Base-by-base conservation (phyloP, 2,888 invertebrate genomes). In the Dynastes maya region DNA sequence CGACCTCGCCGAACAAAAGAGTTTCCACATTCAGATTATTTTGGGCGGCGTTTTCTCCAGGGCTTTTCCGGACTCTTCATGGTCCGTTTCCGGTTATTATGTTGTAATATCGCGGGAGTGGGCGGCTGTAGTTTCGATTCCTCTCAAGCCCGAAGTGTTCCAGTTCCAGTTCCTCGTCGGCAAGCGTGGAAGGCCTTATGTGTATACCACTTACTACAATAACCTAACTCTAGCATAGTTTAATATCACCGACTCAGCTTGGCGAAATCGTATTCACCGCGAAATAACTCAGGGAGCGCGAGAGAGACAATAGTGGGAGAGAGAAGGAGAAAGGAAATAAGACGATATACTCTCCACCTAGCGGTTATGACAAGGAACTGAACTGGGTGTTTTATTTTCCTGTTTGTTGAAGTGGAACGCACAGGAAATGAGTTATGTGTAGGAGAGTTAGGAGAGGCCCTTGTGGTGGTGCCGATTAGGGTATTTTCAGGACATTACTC, bases 161-260 rank as follows among this genome's bases (percentile, higher is more conserved):
- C 22, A 22, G 72, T 40, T 61, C 72, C 29, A 74, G 61, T 74
- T 74, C 61, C 72, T 58, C 61, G 6, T 13, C 27, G 40, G 72
- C 61, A 55, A 22, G 22, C 22, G 22, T 6, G 55, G 55, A 8
- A 3, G 27, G 58, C 40, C 58, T 72, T 58, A 61, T 32, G 40
- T 61, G 22, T 55, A 55, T 22, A 55, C 8, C 16, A 22, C 22
- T 55, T 32, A 61, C 61, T 74, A 45, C 72, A 74, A 74, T 74
- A 74, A 61, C 72, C 58, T 22, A 49, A 74, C 72, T 74, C 61
- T 29, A 27, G 72, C 61, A 63, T 61, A 74, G 72, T 74, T 74
- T 74, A 74, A 74, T 74, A 74, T 74, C 72, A 74, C 72, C 49
- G 72, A 74, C 61, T 63, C 72, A 74, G 72, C 72, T 61, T 11